A percentile compares a stretch with the other conserved stretches of the same genome.
phyloP scores from a whole-genome alignment of 2,113 vertebrate genomes.

The Osmerus eperlanus region DNA sequence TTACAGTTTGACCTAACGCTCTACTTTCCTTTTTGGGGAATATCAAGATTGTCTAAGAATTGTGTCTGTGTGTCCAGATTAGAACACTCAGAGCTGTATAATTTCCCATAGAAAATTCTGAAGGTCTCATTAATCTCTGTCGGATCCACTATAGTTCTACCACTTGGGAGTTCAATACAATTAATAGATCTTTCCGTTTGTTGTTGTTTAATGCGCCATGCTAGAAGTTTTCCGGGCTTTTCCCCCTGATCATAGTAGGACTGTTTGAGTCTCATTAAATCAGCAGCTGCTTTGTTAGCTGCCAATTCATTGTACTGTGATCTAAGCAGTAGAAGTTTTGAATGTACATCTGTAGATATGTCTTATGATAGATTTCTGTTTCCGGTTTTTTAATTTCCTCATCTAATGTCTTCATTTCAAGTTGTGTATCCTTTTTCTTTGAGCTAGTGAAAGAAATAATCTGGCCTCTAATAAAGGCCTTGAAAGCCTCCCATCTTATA shows the following conservation, averaged over 20 bases:
- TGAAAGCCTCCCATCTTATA: slow-evolving; percentile 1
- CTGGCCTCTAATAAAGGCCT: not conserved
- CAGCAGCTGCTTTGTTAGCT: not conserved
- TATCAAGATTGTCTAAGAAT: not conserved
- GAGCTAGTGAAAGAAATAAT: not conserved
- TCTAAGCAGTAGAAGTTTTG: not conserved
- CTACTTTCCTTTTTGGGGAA: not conserved
- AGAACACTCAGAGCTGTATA: not conserved
- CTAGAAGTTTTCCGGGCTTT: not conserved
- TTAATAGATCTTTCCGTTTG: not conserved
- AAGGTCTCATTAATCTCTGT: not conserved
- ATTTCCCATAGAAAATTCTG: not conserved
- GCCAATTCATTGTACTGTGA: not conserved
- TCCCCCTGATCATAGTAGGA: not conserved
- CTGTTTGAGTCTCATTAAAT: slow-evolving; percentile 1
- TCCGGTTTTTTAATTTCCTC: not conserved
- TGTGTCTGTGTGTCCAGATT: slow-evolving; percentile 11
- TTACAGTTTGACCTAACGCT: not conserved
- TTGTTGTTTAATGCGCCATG: not conserved
- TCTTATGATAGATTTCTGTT: not conserved
- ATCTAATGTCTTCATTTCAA: not conserved
- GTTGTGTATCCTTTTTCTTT: not conserved
- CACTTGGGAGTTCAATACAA: not conserved
- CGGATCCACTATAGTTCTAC: not conserved
- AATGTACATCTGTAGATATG: not conserved